Evolutionary conservation across 2,888 invertebrate species (phyloP), one percentile per base, ranked within the genome.

Genomic region (Criorhina ranunculi): DNA sequence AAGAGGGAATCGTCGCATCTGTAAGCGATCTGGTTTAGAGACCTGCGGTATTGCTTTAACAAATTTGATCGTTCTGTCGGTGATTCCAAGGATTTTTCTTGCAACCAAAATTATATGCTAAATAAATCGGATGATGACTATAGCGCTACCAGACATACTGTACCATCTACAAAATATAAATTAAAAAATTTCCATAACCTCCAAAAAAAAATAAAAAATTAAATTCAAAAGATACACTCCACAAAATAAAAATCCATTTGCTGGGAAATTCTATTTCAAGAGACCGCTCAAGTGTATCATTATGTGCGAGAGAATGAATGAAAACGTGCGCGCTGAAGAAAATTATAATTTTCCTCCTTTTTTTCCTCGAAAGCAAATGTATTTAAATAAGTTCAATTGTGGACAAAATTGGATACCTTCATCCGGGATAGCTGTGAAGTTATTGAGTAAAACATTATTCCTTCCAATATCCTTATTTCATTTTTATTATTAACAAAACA

Each of bases 401-500:
- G 66, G 24, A 9, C 12, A 40, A 59, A 46, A 70, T 37, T 49
- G 49, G n/a, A 49, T 72, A 4, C 29, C 31, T 40, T 9, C 49
- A 49, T 17, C 60, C 60, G 31, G 40, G 8, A 6, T n/a, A 40
- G 29, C 9, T 51, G 15, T 3, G 24, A 66, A 66, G n/a, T 24
- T 9, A 12, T 7, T 44, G 2, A 42, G 12, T 9, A 29, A 60
- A n/a, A 51, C 44, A 57, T 11, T 11, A 44, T 11, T 31, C 19
- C 49, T 35, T 67, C 42, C 40, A 78, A 79, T 80, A 80, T 76
- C 59, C 75, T 80, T 80, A 80, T 62, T 80, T 85, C 62, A 75
- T 76, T 80, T 85, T 85, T 76, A 76, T 85, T 85, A 75, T 85
- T 85, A 85, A 80, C 85, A 85, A 85, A 85, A 85, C 85, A 85